phyloP scores from a whole-genome alignment of 2,113 vertebrate species.

The Planiliza haematocheilus region DNA sequence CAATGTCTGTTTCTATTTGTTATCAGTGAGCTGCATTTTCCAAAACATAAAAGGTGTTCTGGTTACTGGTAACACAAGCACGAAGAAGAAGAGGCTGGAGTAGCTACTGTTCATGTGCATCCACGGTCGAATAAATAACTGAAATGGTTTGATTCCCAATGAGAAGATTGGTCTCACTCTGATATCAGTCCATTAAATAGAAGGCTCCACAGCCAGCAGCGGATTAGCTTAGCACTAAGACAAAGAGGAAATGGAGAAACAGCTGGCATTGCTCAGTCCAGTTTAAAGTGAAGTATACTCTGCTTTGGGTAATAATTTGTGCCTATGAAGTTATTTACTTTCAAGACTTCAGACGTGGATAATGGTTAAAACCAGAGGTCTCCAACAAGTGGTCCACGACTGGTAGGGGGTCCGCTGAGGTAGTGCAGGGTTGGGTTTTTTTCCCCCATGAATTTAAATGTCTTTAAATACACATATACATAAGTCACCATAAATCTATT shows the following conservation, averaged over 20 bases:
- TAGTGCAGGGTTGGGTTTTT: too few species aligned
- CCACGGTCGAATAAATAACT: not conserved
- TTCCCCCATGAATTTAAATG: too few species aligned
- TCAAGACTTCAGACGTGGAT: too few species aligned
- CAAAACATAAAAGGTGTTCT: not conserved
- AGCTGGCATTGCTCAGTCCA: not conserved
- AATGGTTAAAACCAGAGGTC: too few species aligned
- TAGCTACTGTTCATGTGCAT: not conserved
- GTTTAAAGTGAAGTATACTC: too few species aligned
- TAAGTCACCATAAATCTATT: too few species aligned
- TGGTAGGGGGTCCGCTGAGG: too few species aligned
- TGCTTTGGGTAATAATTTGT: too few species aligned
- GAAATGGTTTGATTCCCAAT: too few species aligned
- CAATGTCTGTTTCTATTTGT: slow-evolving; percentile 7
- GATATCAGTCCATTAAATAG: not conserved
- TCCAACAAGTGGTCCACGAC: too few species aligned
- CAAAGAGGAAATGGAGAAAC: not conserved
- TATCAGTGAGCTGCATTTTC: not conserved
- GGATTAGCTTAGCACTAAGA: not conserved
- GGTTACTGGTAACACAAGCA: slow-evolving; percentile 9
- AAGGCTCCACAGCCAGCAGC: not conserved
- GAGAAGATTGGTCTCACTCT: not conserved
- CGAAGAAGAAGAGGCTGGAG: not conserved
- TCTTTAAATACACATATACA: too few species aligned
- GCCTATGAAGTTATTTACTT: too few species aligned